Base-by-base conservation (phyloP, 2,113 vertebrate species). In the Oxyruncus cristatus region DNA sequence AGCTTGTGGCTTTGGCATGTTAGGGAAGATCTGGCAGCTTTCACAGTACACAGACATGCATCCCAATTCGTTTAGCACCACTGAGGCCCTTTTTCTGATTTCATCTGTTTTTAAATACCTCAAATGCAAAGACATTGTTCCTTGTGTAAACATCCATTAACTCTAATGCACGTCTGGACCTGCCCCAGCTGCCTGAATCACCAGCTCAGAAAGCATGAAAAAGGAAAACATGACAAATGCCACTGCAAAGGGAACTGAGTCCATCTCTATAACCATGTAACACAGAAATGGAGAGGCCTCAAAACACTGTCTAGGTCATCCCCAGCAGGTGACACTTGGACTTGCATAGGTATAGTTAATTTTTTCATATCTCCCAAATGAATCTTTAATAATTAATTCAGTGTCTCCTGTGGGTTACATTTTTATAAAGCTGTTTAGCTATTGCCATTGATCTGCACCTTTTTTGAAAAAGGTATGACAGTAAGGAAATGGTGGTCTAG, bases 81-180 rank as follows among this genome's bases (percentile, higher is more conserved):
- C 82, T 32, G 79, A 91, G 55, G 72, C 37, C 53, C 58, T 66
- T 59, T 70, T 92, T 44, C 47, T 82, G 65, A 77, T 86, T 95
- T 93, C 22, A 80, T 77, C 83, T 91, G 80, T 1, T 89, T 93
- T 81, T 86, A 63, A 93, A 95, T 95, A 88, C 92, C 92, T 86
- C 68, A 63, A 62, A 66, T 81, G 91, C 80, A 95, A 91, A 92
- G 79, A 88, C 59, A 74, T 73, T 66, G 42, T 33, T 81, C 76
- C 52, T 77, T 95, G 65, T 73, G 72, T 95, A 95, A 96, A 97
- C 61, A 97, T 74, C 92, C 88, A 93, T 95, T 95, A 92, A 81
- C 68, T 81, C 76, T 89, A 91, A 93, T 52, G 72, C 89, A 37
- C n/a, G 92, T 35, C 72, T 81, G 83, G 85, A 86, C 92, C 82